Evolutionary conservation across 2,797 vertebrate genomes (phyloP).

Genomic region (Melanotaenia pygmaea): DNA sequence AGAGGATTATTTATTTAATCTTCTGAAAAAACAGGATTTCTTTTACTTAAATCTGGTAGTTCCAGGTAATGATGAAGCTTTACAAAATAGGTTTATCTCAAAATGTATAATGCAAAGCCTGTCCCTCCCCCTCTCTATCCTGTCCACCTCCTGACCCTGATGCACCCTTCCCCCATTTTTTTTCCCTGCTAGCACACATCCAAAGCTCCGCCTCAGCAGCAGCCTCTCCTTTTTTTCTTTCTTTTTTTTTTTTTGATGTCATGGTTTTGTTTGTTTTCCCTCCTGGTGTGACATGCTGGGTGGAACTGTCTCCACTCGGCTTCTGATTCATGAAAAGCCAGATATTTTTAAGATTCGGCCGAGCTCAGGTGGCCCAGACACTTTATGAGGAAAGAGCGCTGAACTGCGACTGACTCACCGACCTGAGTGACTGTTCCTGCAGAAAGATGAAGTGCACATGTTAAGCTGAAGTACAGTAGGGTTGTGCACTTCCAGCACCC

Average conservation of each 20-base stretch:
- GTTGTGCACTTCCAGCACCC: conserved; percentile 41
- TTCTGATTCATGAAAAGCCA: conserved; percentile 56
- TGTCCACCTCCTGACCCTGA: conserved; percentile 71
- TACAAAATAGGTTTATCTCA: conserved; percentile 47
- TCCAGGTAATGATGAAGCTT: conserved; percentile 43
- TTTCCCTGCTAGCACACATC: conserved; percentile 55
- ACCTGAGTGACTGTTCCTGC: conserved; percentile 31
- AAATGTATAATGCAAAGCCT: conserved; percentile 56
- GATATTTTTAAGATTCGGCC: conserved; percentile 60
- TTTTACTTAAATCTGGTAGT: neutral
- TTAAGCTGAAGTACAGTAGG: conserved; percentile 59
- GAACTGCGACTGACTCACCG: conserved; percentile 48
- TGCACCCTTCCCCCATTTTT: conserved; percentile 44
- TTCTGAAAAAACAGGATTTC: neutral
- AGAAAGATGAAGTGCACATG: conserved; percentile 44
- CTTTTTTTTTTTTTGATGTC: conserved; percentile 55
- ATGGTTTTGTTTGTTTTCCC: conserved; percentile 66
- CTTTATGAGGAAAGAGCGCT: conserved; percentile 34
- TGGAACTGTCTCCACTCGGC: conserved; percentile 46
- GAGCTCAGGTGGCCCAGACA: conserved; percentile 50
- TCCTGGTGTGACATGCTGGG: conserved; percentile 58
- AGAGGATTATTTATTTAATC: neutral
- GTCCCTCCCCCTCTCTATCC: conserved; percentile 40
- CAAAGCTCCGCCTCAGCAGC: conserved; percentile 62
- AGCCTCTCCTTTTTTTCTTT: conserved; percentile 46